These are phyloP conservation scores for Bombus picipes DNA, from an alignment of 1,140 invertebrate genomes.

Conservation along the genomic window DNA sequence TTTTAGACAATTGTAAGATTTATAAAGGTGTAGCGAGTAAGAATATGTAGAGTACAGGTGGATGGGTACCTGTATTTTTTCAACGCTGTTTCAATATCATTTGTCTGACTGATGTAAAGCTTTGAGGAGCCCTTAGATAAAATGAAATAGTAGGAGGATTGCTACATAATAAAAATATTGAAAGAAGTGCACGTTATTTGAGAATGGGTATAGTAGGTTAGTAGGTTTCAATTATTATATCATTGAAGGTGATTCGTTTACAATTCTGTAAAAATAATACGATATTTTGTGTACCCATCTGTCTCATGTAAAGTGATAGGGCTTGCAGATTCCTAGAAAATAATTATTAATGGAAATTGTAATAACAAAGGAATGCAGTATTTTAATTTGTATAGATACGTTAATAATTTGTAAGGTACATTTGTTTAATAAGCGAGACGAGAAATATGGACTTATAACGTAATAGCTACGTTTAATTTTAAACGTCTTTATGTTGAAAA, in stretches of 20 bases:
- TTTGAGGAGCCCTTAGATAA: conserved; percentile 13
- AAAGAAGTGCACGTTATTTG: neutral
- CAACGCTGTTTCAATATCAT: conserved; percentile 49
- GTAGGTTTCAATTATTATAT: neutral
- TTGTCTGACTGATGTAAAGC: conserved; percentile 32
- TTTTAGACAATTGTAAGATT: conserved; percentile 81
- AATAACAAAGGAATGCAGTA: conserved; percentile 48
- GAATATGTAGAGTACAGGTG: conserved; percentile 68
- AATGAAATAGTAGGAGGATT: neutral
- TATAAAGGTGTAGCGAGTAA: conserved; percentile 78
- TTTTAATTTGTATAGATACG: conserved; percentile 57
- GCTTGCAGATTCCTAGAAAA: conserved; percentile 59
- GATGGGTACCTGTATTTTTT: conserved; percentile 63
- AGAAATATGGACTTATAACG: conserved; percentile 50
- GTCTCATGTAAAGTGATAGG: conserved; percentile 62
- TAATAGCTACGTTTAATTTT: conserved; percentile 42
- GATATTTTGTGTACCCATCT: conserved; percentile 55
- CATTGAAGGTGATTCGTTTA: neutral
- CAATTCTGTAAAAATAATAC: neutral
- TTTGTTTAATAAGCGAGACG: conserved; percentile 55
- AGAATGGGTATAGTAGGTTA: neutral
- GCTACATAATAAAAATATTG: conserved; percentile 18
- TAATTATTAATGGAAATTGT: conserved; percentile 55
- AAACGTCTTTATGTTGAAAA: conserved; percentile 36
- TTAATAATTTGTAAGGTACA: conserved; percentile 56